These are phyloP conservation scores for Clepsis dumicolana DNA, from an alignment of 2,888 invertebrate species.

Conservation along the genomic window DNA sequence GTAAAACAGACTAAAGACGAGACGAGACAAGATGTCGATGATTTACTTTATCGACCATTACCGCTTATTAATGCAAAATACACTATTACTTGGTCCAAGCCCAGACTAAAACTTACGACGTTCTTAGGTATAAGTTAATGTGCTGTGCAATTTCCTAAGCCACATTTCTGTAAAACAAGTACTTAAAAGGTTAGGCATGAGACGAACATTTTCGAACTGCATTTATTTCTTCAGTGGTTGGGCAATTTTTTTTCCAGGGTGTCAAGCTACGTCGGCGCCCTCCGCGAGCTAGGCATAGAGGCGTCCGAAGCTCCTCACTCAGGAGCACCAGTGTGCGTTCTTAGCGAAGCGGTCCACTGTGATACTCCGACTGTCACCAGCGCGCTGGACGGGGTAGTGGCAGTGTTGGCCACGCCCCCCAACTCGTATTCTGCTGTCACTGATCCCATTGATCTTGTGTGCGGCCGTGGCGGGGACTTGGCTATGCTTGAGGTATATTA, in stretches of 20 bases:
- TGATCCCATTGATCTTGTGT: constrained; percentile 93
- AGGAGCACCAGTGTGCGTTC: constrained; percentile 71
- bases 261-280: constrained; percentile 89
- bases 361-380: constrained; percentile 75
- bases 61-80: too few relatives aligned
- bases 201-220: too few relatives aligned
- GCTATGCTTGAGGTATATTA: constrained; percentile 88
- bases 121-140: too few relatives aligned
- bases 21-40: too few relatives aligned
- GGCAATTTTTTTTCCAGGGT: constrained; percentile 76
- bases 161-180: too few relatives aligned
- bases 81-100: too few relatives aligned
- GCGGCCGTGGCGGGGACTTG: constrained; percentile 92
- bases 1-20: too few relatives aligned
- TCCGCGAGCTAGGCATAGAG: constrained; percentile 88
- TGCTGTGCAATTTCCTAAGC: too few relatives aligned
- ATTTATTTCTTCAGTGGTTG: too few relatives aligned
- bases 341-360: constrained; percentile 85
- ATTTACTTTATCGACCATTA: too few relatives aligned
- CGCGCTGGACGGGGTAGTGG: constrained; percentile 80
- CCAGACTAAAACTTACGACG: too few relatives aligned
- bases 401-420: constrained; percentile 89
- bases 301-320: constrained; percentile 72
- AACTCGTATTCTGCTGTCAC: constrained; percentile 93
- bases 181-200: too few relatives aligned